Conservation (phyloP, 2,888 invertebrate genomes). For the Dasysyrphus albostriatus region DNA sequence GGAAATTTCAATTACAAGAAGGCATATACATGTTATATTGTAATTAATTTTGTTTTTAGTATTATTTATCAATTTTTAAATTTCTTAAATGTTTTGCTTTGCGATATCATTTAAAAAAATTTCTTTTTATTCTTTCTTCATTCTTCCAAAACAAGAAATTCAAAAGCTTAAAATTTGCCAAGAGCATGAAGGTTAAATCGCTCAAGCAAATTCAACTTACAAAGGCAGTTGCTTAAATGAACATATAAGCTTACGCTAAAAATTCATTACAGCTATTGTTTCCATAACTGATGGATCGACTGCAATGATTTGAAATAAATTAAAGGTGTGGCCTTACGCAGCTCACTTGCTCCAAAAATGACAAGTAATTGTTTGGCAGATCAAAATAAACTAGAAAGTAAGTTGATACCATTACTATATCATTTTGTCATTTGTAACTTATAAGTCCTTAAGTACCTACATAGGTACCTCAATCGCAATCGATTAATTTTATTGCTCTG, state of each 20-base stretch:
- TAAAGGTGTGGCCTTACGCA: constrained; percentile 19
- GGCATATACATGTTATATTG: too few species aligned
- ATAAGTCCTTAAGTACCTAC: not conserved
- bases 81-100: too few species aligned
- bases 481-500: constrained; percentile 3
- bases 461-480: not conserved
- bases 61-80: too few species aligned
- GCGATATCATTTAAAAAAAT: too few species aligned
- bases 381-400: constrained; percentile 44
- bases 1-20: too few species aligned
- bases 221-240: too few species aligned
- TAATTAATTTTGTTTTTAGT: too few species aligned
- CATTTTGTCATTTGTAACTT: not conserved
- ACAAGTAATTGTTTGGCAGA: constrained; percentile 1
- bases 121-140: too few species aligned
- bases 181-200: too few species aligned
- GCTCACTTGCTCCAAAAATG: not conserved
- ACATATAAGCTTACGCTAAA: not conserved
- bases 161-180: too few species aligned
- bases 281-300: constrained; percentile 40
- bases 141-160: too few species aligned
- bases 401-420: not conserved
- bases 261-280: not conserved
- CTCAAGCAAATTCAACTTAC: too few species aligned
- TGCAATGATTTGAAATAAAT: constrained; percentile 36